Evolutionary conservation across 2,888 invertebrate species (phyloP).

Genomic region (Xestia c-nigrum): DNA sequence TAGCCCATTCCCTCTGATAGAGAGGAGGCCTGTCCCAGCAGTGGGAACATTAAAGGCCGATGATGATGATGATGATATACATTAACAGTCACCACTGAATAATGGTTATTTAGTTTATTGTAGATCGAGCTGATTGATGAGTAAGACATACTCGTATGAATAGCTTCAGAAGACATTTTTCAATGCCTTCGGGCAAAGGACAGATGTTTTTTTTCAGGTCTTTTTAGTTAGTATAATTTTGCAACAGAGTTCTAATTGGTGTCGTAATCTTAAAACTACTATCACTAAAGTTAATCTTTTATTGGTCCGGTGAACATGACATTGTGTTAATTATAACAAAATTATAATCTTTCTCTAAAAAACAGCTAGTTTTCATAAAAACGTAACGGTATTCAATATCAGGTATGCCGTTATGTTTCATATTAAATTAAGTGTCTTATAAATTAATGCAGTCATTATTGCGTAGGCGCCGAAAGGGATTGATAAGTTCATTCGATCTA

Average conservation of each 20-base stretch:
- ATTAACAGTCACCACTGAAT: no score
- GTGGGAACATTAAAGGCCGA: no score
- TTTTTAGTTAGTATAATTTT: no score
- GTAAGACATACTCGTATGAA: not conserved
- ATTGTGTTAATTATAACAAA: constrained; percentile 6
- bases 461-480: constrained; percentile 41
- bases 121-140: no score
- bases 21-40: no score
- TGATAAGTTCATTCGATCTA: not conserved
- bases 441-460: constrained; percentile 22
- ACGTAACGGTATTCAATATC: constrained; percentile 39
- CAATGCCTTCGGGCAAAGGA: no score
- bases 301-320: constrained; percentile 22
- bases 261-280: not conserved
- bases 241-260: not conserved
- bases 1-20: no score
- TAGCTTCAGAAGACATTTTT: not conserved
- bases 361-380: constrained; percentile 41
- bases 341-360: constrained; percentile 20
- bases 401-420: constrained; percentile 48
- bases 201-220: not conserved
- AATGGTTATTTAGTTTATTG: no score
- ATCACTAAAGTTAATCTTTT: not conserved
- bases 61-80: no score
- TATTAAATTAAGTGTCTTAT: constrained; percentile 41